Evolutionary conservation across 2,797 vertebrate genomes (phyloP), one percentile per base, ranked within the genome.

Genomic region (Poeciliopsis paucimaculata): DNA sequence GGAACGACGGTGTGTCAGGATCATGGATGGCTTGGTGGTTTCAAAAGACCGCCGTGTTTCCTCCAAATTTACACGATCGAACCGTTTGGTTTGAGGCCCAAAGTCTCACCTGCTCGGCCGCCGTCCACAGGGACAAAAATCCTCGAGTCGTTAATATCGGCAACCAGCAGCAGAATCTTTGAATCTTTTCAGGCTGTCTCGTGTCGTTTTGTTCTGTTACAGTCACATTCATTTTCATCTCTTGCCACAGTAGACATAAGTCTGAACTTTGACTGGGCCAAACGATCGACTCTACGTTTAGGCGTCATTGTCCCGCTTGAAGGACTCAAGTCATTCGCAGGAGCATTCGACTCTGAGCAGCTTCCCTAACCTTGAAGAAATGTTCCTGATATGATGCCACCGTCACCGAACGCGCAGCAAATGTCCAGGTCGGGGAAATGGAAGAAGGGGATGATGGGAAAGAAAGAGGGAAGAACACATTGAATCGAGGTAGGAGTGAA

Each of bases 1-100:
- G 82, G 36, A 76, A 68, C 11, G 20, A 18, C 0, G 3, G 31
- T 16, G 16, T 20, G 20, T 75, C 28, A 43, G 1, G 45, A 77
- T 41, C 20, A 23, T 0, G 66, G 68, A 79, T 76, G 13, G 83
- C 95, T 92, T 92, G 57, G 18, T 71, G 31, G 31, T 31, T 1
- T 39, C 95, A 96, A 95, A 93, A 92, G 15, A 55, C 18, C 2
- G 34, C 45, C 51, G 57, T 0, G 43, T 11, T n/a, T 66, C 8
- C n/a, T 36, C 75, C 53, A 60, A 76, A 73, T 51, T 0, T 45
- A 79, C 74, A 47, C 55, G 15, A 62, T 62, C 34, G 36, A 39
- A 39, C 34, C 2, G 13, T 66, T 66, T 10, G 18, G 16, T 34
- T 62, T 18, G 16, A 23, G 34, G 20, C 62, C 10, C 34, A 36